Evolutionary conservation across 2,797 vertebrate genomes (phyloP).

Genomic region (Sebastes nivosus): DNA sequence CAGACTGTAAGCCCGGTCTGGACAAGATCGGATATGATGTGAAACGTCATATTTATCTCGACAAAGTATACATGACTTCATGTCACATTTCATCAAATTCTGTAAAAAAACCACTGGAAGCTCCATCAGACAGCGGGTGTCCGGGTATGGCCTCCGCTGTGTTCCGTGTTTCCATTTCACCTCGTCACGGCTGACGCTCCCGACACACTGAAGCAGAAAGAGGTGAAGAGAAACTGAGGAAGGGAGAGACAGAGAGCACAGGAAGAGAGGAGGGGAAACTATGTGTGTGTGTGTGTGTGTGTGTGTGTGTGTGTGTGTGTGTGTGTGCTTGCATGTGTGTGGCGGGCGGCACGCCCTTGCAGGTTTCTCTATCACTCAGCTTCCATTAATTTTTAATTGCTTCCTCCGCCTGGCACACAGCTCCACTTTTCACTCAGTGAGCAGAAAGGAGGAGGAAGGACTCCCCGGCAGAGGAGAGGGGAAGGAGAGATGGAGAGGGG

Average conservation of each 20-base stretch:
- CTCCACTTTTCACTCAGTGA: slow-evolving; percentile 75
- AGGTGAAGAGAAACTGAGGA: slow-evolving; percentile 39
- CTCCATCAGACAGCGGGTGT: neutral
- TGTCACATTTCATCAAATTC: neutral
- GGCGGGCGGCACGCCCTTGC: slow-evolving; percentile 84
- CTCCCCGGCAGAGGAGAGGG: slow-evolving; percentile 53
- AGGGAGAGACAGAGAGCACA: slow-evolving; percentile 49
- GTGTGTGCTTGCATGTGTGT: slow-evolving; percentile 34
- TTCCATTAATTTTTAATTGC: slow-evolving; percentile 92
- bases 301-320: slow-evolving; percentile 14
- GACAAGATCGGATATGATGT: neutral
- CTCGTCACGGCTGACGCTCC: neutral
- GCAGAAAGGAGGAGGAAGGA: slow-evolving; percentile 68
- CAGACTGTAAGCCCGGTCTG: neutral
- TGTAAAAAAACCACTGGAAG: neutral
- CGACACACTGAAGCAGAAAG: slow-evolving; percentile 8
- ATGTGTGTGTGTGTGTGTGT: slow-evolving; percentile 44
- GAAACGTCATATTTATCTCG: neutral
- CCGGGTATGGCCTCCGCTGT: neutral
- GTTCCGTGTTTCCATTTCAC: neutral
- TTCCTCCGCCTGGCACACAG: slow-evolving; percentile 86
- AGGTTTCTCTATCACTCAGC: slow-evolving; percentile 88
- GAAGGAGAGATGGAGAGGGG: slow-evolving; percentile 28
- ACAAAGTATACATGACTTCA: neutral
- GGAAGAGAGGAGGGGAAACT: slow-evolving; percentile 51